A percentile compares a stretch with the other conserved stretches of the same genome.
phyloP scores from a whole-genome alignment of 2,888 invertebrate species.

The Lydus trimaculatus region DNA sequence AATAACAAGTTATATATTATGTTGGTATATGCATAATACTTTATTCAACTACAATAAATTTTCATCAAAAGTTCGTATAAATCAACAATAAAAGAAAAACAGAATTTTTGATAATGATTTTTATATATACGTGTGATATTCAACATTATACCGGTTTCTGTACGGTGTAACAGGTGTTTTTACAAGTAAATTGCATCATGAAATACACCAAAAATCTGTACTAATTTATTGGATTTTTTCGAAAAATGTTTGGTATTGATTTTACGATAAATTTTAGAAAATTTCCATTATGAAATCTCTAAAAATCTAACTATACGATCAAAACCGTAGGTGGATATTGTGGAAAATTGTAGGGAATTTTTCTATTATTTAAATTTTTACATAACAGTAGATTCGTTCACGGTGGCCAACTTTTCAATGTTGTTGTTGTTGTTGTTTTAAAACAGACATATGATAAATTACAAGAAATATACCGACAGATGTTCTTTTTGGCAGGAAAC shows the following conservation, averaged over 20 bases:
- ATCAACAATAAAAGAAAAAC: not conserved
- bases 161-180: conserved; percentile 6
- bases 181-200: not conserved
- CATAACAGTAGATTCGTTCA: not conserved
- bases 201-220: not conserved
- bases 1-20: not conserved
- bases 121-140: not conserved
- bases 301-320: not conserved
- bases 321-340: not conserved
- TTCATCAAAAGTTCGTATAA: not conserved
- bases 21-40: too few species aligned
- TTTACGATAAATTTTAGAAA: too few species aligned
- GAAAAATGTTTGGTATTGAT: not conserved
- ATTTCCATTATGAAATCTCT: not conserved
- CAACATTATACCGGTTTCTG: not conserved
- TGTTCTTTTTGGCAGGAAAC: conserved; percentile 9
- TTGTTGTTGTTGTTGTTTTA: not conserved
- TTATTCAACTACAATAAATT: not conserved
- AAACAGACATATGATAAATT: conserved; percentile 9
- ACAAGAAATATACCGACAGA: conserved; percentile 1
- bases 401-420: conserved; percentile 2
- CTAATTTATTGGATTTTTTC: not conserved
- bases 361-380: not conserved
- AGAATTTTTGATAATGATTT: not conserved
- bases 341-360: not conserved